These are phyloP conservation scores for Myodes glareolus DNA, from an alignment of 2,113 vertebrate genomes.

Conservation along the genomic window DNA sequence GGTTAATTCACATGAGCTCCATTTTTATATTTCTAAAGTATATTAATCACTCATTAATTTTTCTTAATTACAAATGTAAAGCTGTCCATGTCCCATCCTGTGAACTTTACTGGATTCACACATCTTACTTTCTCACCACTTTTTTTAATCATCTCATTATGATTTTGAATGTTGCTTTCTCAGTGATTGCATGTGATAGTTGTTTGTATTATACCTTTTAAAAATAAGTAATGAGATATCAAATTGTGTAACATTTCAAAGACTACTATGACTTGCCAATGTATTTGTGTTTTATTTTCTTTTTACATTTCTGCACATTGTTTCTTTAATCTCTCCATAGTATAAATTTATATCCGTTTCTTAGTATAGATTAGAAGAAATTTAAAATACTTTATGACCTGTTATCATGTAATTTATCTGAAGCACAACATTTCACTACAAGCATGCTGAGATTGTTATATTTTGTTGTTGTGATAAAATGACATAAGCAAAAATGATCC, in stretches of 20 bases:
- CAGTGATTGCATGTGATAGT: background rate
- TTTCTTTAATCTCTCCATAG: background rate
- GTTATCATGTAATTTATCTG: background rate
- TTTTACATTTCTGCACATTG: background rate
- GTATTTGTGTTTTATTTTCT: background rate
- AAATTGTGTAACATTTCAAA: background rate
- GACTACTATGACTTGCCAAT: background rate
- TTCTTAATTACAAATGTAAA: background rate
- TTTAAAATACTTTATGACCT: background rate
- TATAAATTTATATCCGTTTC: background rate
- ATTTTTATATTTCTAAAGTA: background rate
- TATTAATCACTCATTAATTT: background rate
- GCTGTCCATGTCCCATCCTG: background rate
- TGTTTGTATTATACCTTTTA: background rate
- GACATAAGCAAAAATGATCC: background rate
- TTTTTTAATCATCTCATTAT: background rate
- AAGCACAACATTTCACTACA: background rate
- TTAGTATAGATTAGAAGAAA: background rate
- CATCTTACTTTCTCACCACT: background rate
- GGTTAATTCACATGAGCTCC: background rate
- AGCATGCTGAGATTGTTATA: background rate
- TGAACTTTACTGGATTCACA: background rate
- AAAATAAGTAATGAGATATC: background rate
- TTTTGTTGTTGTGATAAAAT: background rate
- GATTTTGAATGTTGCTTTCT: background rate